Evolutionary conservation across 2,888 invertebrate species (phyloP).

Genomic region (Drosophila cracens): DNA sequence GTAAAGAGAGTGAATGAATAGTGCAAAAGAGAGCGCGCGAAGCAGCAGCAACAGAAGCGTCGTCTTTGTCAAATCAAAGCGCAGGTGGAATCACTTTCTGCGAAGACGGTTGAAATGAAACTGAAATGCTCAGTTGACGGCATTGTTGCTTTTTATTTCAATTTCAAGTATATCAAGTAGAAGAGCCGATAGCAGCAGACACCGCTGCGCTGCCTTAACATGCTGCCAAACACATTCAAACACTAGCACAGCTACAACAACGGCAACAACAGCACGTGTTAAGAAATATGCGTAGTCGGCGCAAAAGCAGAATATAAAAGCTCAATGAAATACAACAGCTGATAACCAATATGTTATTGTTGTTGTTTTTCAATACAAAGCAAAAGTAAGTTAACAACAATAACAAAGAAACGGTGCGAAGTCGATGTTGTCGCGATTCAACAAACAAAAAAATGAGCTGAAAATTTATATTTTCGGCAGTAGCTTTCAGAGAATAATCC

Average conservation of each 20-base stretch:
- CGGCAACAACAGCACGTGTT: conserved; percentile 25
- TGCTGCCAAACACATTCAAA: conserved; percentile 60
- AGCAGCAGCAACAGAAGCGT: conserved; percentile 7
- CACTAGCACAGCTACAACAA: conserved; percentile 33
- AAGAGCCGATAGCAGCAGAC: conserved; percentile 72
- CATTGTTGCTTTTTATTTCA: conserved; percentile 79
- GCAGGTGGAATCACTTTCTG: conserved; percentile 69
- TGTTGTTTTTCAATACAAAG: conserved; percentile 28
- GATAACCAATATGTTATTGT: conserved; percentile 56
- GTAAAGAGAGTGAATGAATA: conserved; percentile 10
- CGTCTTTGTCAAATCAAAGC: conserved; percentile 14
- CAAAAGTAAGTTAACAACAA: conserved; percentile 37
- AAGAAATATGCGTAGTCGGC: conserved; percentile 36
- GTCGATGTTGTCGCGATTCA: conserved; percentile 23
- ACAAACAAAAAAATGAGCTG: conserved; percentile 43
- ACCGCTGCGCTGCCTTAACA: conserved; percentile 51
- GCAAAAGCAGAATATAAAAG: conserved; percentile 30
- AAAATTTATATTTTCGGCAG: conserved; percentile 57
- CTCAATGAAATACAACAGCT: conserved; percentile 72
- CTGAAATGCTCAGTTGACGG: conserved; percentile 78
- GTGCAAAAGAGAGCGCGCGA: conserved; percentile 27
- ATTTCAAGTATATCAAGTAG: conserved; percentile 62
- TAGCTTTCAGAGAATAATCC: conserved; percentile 25
- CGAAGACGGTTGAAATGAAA: conserved; percentile 78
- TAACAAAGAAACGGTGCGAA: conserved; percentile 41